Evolutionary conservation across 2,113 vertebrate genomes (phyloP).

Genomic region (Sisor rabdophorus): DNA sequence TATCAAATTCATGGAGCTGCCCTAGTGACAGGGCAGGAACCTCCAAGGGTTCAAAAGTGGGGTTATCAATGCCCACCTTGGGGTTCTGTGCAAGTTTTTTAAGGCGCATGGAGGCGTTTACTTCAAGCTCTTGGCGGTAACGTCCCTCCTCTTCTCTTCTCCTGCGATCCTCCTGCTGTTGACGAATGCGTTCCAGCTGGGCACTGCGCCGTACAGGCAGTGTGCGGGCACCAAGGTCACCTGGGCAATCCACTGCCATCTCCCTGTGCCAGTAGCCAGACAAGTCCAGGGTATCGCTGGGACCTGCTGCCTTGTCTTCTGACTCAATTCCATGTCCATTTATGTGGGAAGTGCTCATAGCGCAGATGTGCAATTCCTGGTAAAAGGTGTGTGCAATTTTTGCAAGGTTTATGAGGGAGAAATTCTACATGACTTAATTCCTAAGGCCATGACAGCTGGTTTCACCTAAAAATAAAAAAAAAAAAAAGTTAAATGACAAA

Average conservation of each 20-base stretch:
- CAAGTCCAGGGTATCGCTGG: conserved; percentile 61
- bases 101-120: conserved; percentile 92
- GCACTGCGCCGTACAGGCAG: conserved; percentile 85
- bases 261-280: conserved; percentile 82
- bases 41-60: conserved; percentile 92
- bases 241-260: conserved; percentile 96
- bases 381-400: conserved; percentile 7
- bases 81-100: conserved; percentile 94
- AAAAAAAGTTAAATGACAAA: background rate
- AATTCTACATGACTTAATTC: conserved; percentile 43
- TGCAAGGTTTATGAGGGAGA: conserved; percentile 40
- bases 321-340: conserved; percentile 90
- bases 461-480: conserved; percentile 28
- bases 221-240: conserved; percentile 87
- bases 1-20: conserved; percentile 74
- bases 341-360: conserved; percentile 91
- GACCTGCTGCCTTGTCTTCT: conserved; percentile 74
- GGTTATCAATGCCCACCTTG: conserved; percentile 96
- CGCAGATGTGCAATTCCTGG: conserved; percentile 22
- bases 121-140: conserved; percentile 86
- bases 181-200: conserved; percentile 91
- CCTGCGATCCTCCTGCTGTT: conserved; percentile 94
- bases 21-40: conserved; percentile 56
- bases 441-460: conserved; percentile 42
- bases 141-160: conserved; percentile 86